Evolutionary conservation across 2,113 vertebrate species (phyloP), one percentile per base, ranked within the genome.

Genomic region (Puma concolor): DNA sequence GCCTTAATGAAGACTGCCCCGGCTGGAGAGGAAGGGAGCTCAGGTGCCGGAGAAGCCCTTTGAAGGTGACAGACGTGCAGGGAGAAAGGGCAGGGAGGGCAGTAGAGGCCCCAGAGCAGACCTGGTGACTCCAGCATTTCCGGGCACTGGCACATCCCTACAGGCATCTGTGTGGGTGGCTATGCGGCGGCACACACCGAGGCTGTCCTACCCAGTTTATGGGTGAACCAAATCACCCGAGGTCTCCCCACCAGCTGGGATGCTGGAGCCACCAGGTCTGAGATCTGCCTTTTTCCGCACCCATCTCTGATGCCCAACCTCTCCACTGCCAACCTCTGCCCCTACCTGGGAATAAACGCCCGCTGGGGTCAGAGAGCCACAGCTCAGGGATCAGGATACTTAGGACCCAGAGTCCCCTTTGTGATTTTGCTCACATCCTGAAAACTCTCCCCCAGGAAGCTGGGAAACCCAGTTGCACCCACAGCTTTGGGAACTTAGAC

Each of bases 311-410:
- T 0, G 25, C 16, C 77, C 64, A 48, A 3, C 5, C 66, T 87
- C 36, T 14, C 27, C 12, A 12, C 10, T 57, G 8, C 25, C 66
- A 38, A 2, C 48, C 5, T 57, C 23, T 27, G n/a, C 69, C 12
- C 29, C 0, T 0, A 1, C 23, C 36, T 1, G 27, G 44, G 64
- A 66, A 23, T 57, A 17, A 33, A 36, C 0, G 0, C 5, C n/a
- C 27, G 4, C 52, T 19, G 69, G 21, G 91, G 8, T 48, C 33
- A 7, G 74, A 76, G 50, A 36, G 4, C 38, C 19, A 0, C 2
- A 6, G 82, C 16, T 86, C 23, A 31, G 16, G 36, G 81, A 9
- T 17, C 17, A 33, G n/a, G 67, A 23, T 23, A 19, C 57, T 4
- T 7, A 23, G 48, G 36, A 48, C 21, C 31, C 31, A 16, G 2